phyloP scores from a whole-genome alignment of 2,888 invertebrate species.

The Acanthosepion esculentum region DNA sequence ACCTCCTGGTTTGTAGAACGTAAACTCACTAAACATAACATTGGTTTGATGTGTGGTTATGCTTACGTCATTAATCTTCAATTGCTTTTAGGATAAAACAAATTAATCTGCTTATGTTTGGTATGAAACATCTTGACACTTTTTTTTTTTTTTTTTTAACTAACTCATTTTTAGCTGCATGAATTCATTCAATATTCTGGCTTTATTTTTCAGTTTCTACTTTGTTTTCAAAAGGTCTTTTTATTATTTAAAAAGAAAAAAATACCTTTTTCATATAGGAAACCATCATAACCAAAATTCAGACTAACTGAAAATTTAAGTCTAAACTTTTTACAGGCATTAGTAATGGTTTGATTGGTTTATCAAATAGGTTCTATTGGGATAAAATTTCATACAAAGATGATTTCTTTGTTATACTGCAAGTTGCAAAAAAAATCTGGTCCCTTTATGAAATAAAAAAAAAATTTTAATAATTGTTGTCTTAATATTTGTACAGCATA shows the following conservation, averaged over 20 bases:
- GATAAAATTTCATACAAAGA: too few species aligned
- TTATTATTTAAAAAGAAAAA: background rate
- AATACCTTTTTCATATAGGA: too few species aligned
- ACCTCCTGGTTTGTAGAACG: background rate
- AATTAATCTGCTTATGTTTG: background rate
- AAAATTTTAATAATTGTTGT: too few species aligned
- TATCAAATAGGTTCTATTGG: too few species aligned
- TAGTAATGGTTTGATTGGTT: too few species aligned
- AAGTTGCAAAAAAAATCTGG: too few species aligned
- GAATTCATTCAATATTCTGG: background rate
- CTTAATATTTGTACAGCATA: too few species aligned
- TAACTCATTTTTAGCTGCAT: background rate
- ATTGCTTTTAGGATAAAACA: background rate
- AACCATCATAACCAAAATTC: too few species aligned
- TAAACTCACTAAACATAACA: background rate
- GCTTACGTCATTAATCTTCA: background rate
- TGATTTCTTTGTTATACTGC: too few species aligned
- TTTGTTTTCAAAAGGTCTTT: background rate
- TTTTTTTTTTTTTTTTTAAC: background rate
- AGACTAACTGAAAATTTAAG: too few species aligned
- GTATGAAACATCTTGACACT: background rate
- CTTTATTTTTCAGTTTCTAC: background rate
- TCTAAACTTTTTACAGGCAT: too few species aligned
- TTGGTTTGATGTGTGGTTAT: background rate
- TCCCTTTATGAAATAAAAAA: too few species aligned